Conservation (phyloP, 2,113 vertebrate genomes). For the Dromiciops gliroides region DNA sequence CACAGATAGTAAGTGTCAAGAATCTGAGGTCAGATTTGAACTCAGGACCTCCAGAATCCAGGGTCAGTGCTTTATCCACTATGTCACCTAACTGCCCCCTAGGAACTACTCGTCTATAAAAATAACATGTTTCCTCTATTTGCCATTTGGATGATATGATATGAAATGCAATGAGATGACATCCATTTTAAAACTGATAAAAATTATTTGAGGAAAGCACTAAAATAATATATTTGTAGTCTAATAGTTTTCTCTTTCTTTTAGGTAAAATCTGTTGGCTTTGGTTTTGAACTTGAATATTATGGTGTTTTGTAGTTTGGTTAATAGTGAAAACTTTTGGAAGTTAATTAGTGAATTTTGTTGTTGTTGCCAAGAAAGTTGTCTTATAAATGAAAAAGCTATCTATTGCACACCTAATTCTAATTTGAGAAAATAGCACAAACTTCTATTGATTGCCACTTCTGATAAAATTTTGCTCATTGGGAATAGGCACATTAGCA, state of each 20-base stretch:
- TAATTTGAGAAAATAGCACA: no score
- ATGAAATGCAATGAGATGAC: constrained; percentile 17
- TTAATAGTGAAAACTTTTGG: constrained; percentile 52
- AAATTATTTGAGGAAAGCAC: constrained; percentile 30
- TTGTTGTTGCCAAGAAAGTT: constrained; percentile 36
- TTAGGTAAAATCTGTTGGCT: constrained; percentile 40
- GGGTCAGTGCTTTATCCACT: no score
- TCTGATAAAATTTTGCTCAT: constrained; percentile 4
- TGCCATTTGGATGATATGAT: constrained; percentile 6
- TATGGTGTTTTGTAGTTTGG: constrained; percentile 24
- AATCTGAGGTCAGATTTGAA: no score
- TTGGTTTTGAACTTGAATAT: constrained; percentile 32
- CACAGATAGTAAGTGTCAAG: no score
- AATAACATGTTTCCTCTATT: neutral
- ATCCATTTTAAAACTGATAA: constrained; percentile 21
- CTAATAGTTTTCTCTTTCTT: neutral
- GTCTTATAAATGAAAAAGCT: neutral
- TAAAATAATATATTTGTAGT: constrained; percentile 6
- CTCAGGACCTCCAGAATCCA: no score
- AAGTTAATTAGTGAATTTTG: constrained; percentile 57
- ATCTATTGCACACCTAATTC: constrained; percentile 38
- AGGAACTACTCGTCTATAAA: neutral
- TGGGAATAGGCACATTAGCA: neutral
- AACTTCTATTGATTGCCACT: neutral
- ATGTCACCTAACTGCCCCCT: no score